Conservation (phyloP, 2,888 invertebrate species). For the Kuschelorhynchus macadamiae region DNA sequence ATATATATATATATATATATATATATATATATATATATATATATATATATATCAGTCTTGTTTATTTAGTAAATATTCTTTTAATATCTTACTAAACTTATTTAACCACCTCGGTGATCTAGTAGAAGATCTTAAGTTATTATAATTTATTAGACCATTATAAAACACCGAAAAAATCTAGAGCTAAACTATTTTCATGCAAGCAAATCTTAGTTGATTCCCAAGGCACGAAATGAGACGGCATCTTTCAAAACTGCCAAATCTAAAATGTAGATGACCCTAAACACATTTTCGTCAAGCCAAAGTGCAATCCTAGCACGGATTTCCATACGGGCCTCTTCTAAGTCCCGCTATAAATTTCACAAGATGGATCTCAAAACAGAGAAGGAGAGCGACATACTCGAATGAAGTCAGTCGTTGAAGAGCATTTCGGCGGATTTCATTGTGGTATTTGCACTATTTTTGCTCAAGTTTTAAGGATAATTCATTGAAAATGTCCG, state of each 20-base stretch:
- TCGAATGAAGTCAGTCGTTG: constrained; percentile 21
- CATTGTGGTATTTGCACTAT: constrained; percentile 24
- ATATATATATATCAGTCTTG: too few species aligned
- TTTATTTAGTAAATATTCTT: too few species aligned
- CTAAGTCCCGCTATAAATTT: constrained; percentile 29
- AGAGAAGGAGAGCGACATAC: constrained; percentile 19
- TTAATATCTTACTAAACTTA: too few species aligned
- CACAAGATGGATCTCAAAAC: constrained; percentile 31
- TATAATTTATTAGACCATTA: too few species aligned
- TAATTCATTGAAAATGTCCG: constrained; percentile 29
- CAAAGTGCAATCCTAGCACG: constrained; percentile 30
- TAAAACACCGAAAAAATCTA: too few species aligned
- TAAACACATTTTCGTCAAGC: constrained; percentile 8
- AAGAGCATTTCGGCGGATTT: constrained; percentile 26
- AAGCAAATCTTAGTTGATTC: too few species aligned
- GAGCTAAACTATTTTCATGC: too few species aligned
- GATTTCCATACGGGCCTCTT: constrained; percentile 28
- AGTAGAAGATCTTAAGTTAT: too few species aligned
- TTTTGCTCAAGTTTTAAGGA: constrained; percentile 17
- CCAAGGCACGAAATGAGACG: too few species aligned
- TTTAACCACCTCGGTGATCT: too few species aligned
- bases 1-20: too few species aligned
- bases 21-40: too few species aligned
- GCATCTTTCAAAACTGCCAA: background rate
- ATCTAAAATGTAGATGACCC: constrained; percentile 32